Percentiles rank a stretch among this genome's conserved stretches.
Evolutionary conservation across 2,888 invertebrate species (phyloP).

Genomic region (Synanthedon formicaeformis): DNA sequence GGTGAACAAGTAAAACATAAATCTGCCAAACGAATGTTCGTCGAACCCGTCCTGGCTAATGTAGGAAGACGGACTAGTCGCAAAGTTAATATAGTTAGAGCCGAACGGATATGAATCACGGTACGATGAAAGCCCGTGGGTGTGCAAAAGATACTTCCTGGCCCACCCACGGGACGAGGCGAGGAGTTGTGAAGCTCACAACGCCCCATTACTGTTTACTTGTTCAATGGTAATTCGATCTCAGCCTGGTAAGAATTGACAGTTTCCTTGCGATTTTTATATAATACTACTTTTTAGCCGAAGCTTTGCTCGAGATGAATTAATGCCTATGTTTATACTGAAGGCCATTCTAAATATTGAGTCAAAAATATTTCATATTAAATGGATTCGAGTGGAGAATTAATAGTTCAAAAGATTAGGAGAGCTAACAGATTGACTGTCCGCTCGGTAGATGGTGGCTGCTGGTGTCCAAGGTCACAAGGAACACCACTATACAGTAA

Average conservation of each 20-base stretch:
- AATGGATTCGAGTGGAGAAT: too few relatives aligned
- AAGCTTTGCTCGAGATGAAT: too few relatives aligned
- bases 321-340: too few relatives aligned
- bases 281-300: too few relatives aligned
- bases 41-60: conserved; percentile 8
- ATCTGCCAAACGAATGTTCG: conserved; percentile 6
- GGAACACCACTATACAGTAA: too few relatives aligned
- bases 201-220: background rate
- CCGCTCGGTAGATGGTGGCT: too few relatives aligned
- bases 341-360: too few relatives aligned
- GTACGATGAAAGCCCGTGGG: conserved; percentile 57
- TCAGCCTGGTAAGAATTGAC: background rate
- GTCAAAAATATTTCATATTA: too few relatives aligned
- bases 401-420: too few relatives aligned
- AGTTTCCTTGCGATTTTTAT: too few relatives aligned
- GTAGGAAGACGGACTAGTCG: background rate
- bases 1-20: conserved; percentile 1
- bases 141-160: conserved; percentile 48
- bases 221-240: background rate
- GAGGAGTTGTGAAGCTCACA: background rate
- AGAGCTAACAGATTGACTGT: too few relatives aligned
- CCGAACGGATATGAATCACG: conserved; percentile 45
- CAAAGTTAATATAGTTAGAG: conserved; percentile 16
- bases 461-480: too few relatives aligned
- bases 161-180: conserved; percentile 42